Percentiles rank a stretch among this genome's conserved stretches.
Conservation (phyloP, 2,797 vertebrate species). For the Margarornis squamiger region DNA sequence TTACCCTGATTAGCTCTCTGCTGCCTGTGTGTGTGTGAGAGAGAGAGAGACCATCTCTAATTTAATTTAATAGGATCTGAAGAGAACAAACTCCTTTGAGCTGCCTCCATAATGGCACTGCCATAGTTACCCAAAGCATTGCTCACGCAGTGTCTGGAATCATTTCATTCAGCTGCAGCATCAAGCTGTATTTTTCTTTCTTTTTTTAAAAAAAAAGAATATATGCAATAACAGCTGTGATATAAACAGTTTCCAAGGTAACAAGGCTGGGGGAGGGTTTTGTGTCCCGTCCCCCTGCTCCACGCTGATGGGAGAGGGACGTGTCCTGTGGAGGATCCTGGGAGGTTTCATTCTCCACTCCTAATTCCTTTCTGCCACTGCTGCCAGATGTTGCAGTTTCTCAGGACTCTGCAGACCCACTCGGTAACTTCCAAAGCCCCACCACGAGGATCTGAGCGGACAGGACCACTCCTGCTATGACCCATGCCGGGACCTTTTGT, state of each 20-base stretch:
- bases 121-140: conserved; percentile 80
- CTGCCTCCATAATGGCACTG: conserved; percentile 83
- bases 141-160: conserved; percentile 64
- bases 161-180: conserved; percentile 68
- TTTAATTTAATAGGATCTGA: conserved; percentile 63
- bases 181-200: not conserved
- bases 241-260: conserved; percentile 83
- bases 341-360: conserved; percentile 80
- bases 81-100: conserved; percentile 67
- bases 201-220: not conserved
- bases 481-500: conserved; percentile 16
- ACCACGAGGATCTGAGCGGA: not conserved
- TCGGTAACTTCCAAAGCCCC: conserved; percentile 12
- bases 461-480: conserved; percentile 2
- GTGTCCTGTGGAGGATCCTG: conserved; percentile 78
- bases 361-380: conserved; percentile 83
- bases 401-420: conserved; percentile 10
- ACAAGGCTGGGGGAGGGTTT: conserved; percentile 69
- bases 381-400: conserved; percentile 84
- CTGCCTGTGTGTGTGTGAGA: not conserved
- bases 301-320: conserved; percentile 63
- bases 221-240: conserved; percentile 77
- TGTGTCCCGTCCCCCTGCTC: conserved; percentile 56
- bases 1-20: conserved; percentile 10
- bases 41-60: conserved; percentile 61